A percentile compares a stretch with the other conserved stretches of the same genome.
Evolutionary conservation across 2,888 invertebrate genomes (phyloP).

Genomic region (Cheilosia soror): DNA sequence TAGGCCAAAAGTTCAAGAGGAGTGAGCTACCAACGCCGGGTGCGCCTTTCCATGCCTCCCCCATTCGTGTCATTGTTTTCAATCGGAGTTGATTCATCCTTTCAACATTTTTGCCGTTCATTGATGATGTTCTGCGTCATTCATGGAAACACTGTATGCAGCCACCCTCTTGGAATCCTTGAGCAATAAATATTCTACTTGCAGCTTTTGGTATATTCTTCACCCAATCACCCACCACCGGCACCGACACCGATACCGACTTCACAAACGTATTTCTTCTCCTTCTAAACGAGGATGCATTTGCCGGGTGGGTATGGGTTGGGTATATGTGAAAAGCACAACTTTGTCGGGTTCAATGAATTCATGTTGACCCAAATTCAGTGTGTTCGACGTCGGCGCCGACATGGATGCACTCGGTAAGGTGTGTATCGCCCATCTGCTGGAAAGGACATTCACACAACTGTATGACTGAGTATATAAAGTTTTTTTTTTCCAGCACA

Average conservation of each 20-base stretch:
- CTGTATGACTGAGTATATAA: conserved; percentile 22
- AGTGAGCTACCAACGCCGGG: conserved; percentile 8
- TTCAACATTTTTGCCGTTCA: conserved; percentile 24
- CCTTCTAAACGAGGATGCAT: neutral
- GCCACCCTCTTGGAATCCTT: conserved; percentile 39
- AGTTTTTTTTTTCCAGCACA: conserved; percentile 59
- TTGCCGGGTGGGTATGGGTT: conserved; percentile 2
- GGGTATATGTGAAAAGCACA: conserved; percentile 24
- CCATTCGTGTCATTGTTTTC: conserved; percentile 58
- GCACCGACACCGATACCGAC: too few relatives aligned
- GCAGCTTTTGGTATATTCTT: neutral
- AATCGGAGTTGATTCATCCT: conserved; percentile 33
- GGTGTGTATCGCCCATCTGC: conserved; percentile 52
- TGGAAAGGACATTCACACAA: conserved; percentile 26
- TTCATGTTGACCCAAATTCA: conserved; percentile 62
- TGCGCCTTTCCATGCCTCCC: conserved; percentile 32
- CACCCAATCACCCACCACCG: too few relatives aligned
- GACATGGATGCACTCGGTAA: conserved; percentile 56
- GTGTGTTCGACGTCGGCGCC: conserved; percentile 66
- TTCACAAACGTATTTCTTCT: too few relatives aligned
- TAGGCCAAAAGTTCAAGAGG: conserved; percentile 70
- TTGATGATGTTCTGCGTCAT: conserved; percentile 62
- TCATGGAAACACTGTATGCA: conserved; percentile 41
- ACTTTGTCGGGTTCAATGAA: conserved; percentile 64
- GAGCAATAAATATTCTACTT: conserved; percentile 30